These are phyloP conservation scores for Zoanthus gigantus DNA, from an alignment of 92 coral and sea anemone genomes.

Conservation along the genomic window DNA sequence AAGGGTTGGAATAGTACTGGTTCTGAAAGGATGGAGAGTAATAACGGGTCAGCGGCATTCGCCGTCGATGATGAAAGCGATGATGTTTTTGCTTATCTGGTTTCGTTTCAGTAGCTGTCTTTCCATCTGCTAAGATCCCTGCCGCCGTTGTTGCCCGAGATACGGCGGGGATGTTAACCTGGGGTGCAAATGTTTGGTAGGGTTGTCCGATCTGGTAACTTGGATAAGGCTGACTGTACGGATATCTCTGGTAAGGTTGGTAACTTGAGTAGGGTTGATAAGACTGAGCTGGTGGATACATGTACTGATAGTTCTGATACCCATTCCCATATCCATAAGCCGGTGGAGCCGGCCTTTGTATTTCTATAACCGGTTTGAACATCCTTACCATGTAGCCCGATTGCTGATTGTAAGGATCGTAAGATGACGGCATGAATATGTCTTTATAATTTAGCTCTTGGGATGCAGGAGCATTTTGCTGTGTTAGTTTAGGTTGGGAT, in stretches of 20 bases:
- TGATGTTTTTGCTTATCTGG: not conserved
- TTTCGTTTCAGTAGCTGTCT: not conserved
- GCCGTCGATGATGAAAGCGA: not conserved
- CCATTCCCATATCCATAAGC: not conserved
- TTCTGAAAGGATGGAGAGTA: slow-evolving; percentile 5
- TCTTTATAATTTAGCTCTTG: slow-evolving; percentile 24
- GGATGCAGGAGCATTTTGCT: not conserved
- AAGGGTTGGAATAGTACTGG: not conserved
- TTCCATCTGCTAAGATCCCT: not conserved
- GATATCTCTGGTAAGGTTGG: slow-evolving; percentile 30
- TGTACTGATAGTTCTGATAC: slow-evolving; percentile 4
- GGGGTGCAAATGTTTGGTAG: not conserved
- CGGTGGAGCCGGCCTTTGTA: slow-evolving; percentile 37
- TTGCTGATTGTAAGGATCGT: slow-evolving; percentile 25
- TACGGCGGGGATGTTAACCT: not conserved
- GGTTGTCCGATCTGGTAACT: slow-evolving; percentile 19
- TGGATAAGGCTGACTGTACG: not conserved
- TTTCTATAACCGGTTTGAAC: slow-evolving; percentile 57
- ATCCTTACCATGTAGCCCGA: slow-evolving; percentile 41
- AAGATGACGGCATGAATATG: slow-evolving; percentile 3
- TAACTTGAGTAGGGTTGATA: slow-evolving; percentile 26
- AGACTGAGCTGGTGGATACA: slow-evolving; percentile 23
- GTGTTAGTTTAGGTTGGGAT: not conserved
- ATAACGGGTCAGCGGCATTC: not conserved
- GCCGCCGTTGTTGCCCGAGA: not conserved